phyloP scores from a whole-genome alignment of 2,888 invertebrate genomes.

The Apamea monoglypha region DNA sequence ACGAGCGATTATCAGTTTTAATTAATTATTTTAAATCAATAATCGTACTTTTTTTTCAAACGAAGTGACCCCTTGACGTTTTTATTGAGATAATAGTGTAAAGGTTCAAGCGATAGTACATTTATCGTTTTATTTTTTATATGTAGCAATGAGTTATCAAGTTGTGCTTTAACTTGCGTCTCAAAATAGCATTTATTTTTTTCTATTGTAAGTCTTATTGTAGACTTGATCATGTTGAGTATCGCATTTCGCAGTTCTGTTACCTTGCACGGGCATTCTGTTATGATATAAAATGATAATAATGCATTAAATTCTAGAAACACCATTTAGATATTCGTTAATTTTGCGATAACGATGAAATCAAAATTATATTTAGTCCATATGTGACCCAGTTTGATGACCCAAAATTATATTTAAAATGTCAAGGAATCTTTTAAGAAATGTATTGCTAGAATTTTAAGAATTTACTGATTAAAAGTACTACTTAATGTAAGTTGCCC shows the following conservation, averaged over 20 bases:
- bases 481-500: conserved; percentile 45
- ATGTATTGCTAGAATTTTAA: conserved; percentile 14
- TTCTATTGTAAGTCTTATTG: conserved; percentile 74
- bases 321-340: conserved; percentile 13
- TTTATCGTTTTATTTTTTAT: conserved; percentile 71
- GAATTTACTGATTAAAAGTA: not conserved
- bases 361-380: conserved; percentile 9
- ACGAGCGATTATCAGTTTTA: conserved; percentile 68
- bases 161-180: conserved; percentile 64
- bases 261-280: conserved; percentile 40
- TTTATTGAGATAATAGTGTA: conserved; percentile 71
- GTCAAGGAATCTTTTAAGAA: conserved; percentile 16
- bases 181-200: conserved; percentile 82
- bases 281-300: conserved; percentile 30
- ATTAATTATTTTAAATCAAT: conserved; percentile 79
- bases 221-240: conserved; percentile 60
- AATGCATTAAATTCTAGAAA: conserved; percentile 38
- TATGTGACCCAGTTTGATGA: conserved; percentile 27
- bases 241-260: conserved; percentile 43
- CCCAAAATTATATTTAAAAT: conserved; percentile 4
- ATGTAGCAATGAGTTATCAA: conserved; percentile 74
- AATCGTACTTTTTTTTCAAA: conserved; percentile 73
- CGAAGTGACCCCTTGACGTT: conserved; percentile 74
- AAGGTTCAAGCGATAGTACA: conserved; percentile 75
- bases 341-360: conserved; percentile 27